These are phyloP conservation scores for Pediacus dermestoides DNA, from an alignment of 2,888 invertebrate species.

Conservation along the genomic window DNA sequence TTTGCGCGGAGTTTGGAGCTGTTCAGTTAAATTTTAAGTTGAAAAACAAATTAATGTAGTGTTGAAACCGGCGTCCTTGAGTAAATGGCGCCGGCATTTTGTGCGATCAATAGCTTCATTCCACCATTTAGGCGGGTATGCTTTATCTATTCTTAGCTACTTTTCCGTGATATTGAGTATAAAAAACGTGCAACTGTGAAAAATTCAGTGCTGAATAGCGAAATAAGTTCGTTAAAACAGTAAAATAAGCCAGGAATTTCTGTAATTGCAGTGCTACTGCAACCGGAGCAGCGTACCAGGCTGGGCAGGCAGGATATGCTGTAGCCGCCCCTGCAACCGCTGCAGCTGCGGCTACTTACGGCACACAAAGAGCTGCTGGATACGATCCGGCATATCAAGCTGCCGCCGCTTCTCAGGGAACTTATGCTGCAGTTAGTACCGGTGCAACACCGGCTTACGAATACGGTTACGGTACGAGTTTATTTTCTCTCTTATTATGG, in stretches of 20 bases:
- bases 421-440: constrained; percentile 54
- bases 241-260: neutral
- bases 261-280: constrained; percentile 58
- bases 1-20: no score
- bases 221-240: neutral
- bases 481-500: constrained; percentile 4
- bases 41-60: no score
- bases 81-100: constrained; percentile 48
- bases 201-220: neutral
- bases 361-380: constrained; percentile 76
- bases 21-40: no score
- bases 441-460: constrained; percentile 63
- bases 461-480: constrained; percentile 60
- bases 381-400: constrained; percentile 84
- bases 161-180: no score
- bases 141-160: neutral
- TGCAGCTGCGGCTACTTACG: constrained; percentile 79
- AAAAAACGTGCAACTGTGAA: no score
- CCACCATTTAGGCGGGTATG: constrained; percentile 26
- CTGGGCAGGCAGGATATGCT: constrained; percentile 80
- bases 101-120: constrained; percentile 45
- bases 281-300: constrained; percentile 77
- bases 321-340: constrained; percentile 79
- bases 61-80: constrained; percentile 45
- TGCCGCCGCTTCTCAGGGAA: constrained; percentile 73